Evolutionary conservation across 2,113 vertebrate genomes (phyloP), one percentile per base, ranked within the genome.

Genomic region (Tyrannus savana): DNA sequence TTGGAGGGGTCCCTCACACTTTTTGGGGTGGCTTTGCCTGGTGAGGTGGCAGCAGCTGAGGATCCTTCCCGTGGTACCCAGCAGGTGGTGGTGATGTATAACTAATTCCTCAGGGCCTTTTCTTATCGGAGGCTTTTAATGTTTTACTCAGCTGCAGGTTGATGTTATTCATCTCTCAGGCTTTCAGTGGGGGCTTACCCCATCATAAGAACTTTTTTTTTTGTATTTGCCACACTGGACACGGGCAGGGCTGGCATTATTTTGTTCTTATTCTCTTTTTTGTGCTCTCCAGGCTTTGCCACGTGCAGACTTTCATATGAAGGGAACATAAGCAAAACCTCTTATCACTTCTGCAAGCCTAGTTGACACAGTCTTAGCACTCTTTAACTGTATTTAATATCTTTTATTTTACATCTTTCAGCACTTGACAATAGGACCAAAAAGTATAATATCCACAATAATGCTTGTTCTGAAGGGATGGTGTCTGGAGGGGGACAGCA

Each of bases 61-160:
- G n/a, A 17, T 56, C 37, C 37, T 96, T 90, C 83, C 71, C 30
- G 12, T 0, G 2, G 21, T 47, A 81, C 92, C 94, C 96, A 96
- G 92, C 90, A 96, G 96, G 94, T 96, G 95, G 94, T 90, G 76
- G 86, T 95, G 83, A 92, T 78, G 95, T 90, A 86, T 78, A 95
- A 90, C 50, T 30, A 63, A 87, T 81, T 90, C 22, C 33, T 89
- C 21, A 4, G 0, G 0, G 50, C 19, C 52, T 78, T 95, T 96
- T 95, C 50, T 95, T 95, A n/a, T 96, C 73, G 86, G 96, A 92
- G 90, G 94, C 24, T 81, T 90, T 94, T 90, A 86, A 95, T 80
- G 50, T 69, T 75, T 66, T 35, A 23, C 60, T 83, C 2, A 3
- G 25, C 37, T 68, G 52, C 56, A 84, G 59, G 18, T 47, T 90